phyloP scores from a whole-genome alignment of 2,797 vertebrate genomes.

The Coilia nasus region DNA sequence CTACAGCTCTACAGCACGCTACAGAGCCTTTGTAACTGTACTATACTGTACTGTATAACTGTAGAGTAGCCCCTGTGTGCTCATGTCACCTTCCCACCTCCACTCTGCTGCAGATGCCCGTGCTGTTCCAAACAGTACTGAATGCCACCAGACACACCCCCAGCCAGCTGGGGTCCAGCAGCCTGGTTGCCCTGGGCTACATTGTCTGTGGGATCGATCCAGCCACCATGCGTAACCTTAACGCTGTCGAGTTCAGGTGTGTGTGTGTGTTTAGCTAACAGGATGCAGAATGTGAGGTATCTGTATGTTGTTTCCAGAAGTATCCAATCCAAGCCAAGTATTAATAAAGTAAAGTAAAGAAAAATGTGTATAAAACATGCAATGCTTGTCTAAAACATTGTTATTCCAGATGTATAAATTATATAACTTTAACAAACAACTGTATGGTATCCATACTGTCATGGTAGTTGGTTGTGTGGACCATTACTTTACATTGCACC shows the following conservation, averaged over 20 bases:
- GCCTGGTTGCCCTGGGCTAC: conserved; percentile 75
- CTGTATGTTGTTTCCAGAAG: too few species aligned
- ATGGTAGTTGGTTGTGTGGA: too few species aligned
- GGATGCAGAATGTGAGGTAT: not conserved
- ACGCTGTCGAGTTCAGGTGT: conserved; percentile 79
- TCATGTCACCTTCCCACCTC: too few species aligned
- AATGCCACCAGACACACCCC: conserved; percentile 66
- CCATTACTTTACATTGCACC: too few species aligned
- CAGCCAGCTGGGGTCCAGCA: conserved; percentile 75
- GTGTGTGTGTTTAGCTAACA: too few species aligned
- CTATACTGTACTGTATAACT: too few species aligned
- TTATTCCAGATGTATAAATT: not conserved
- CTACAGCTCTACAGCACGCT: too few species aligned
- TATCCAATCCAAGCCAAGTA: too few species aligned
- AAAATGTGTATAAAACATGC: not conserved
- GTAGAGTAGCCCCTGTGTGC: too few species aligned
- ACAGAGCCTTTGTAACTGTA: too few species aligned
- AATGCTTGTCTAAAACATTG: not conserved
- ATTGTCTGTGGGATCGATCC: conserved; percentile 76
- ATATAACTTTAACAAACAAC: not conserved
- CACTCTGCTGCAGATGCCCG: too few species aligned
- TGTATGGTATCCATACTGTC: not conserved
- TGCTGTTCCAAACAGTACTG: conserved; percentile 66
- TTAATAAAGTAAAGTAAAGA: too few species aligned
- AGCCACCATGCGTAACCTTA: conserved; percentile 68